Percentiles rank a stretch among this genome's conserved stretches.
Conservation (phyloP, 2,113 vertebrate species). For the Psammodynastes pulverulentus region DNA sequence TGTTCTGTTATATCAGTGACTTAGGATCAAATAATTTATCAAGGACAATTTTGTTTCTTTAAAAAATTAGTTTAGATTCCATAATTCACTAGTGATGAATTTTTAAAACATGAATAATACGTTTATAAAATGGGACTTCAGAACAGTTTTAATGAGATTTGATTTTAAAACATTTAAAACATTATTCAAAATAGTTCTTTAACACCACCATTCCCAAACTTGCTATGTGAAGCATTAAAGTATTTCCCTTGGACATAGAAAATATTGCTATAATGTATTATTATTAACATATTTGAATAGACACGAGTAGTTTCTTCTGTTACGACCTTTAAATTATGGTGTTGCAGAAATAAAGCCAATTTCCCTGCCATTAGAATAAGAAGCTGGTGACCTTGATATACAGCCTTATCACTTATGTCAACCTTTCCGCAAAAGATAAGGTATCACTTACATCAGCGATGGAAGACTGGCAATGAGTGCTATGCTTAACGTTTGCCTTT, state of each 20-base stretch:
- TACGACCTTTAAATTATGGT: not conserved
- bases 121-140: not conserved
- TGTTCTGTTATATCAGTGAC: slow-evolving; percentile 57
- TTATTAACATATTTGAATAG: not conserved
- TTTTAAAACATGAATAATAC: not conserved
- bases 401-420: not conserved
- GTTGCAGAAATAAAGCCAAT: not conserved
- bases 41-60: slow-evolving; percentile 42
- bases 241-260: not conserved
- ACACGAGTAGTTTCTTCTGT: not conserved
- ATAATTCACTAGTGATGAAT: slow-evolving; percentile 9
- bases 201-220: not conserved
- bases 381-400: not conserved
- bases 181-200: not conserved
- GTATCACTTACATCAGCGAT: not conserved
- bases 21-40: slow-evolving; percentile 46
- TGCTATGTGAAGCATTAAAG: not conserved
- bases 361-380: not conserved
- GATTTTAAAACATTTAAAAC: not conserved
- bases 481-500: not conserved
- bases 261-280: not conserved
- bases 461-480: not conserved
- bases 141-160: not conserved
- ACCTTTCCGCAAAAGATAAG: not conserved
- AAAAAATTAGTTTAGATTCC: slow-evolving; percentile 10